Evolutionary conservation across 2,797 vertebrate genomes (phyloP), one percentile per base, ranked within the genome.

Genomic region (Muraenolepis orangiensis): DNA sequence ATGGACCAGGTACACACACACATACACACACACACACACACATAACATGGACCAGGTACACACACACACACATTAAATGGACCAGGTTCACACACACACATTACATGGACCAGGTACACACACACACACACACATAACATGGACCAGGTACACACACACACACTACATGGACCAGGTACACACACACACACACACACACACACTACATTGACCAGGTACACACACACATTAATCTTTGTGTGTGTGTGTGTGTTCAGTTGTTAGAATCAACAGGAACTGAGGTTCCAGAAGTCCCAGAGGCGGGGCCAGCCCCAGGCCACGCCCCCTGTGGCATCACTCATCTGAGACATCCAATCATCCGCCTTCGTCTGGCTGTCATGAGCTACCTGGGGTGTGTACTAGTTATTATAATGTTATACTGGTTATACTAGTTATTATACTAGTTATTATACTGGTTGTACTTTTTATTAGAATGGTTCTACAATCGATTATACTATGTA

Each of bases 281-380:
- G 57, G 57, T 12, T 10, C 6, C 1, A 10, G 6, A 80, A 77
- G 74, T 67, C 18, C 28, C 66, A 0, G 74, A 80, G 66, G 76
- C 30, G 31, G 80, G 46, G 74, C 76, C n/a, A 57, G 4, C 80
- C 78, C 18, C n/a, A 74, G 66, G 51, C 74, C 76, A 26, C 57
- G 7, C 79, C 78, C 70, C 40, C 32, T 74, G 78, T 72, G 83
- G 86, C 79, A 72, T 87, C 66, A 57, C 70, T 29, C 81, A 88
- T 72, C 84, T 94, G 34, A 85, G 69, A 31, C 91, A 91, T 51
- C 88, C 87, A 0, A 92, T 83, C 0, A 77, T 94, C 29, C 76
- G 91, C n/a, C 77, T 89, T 71, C 85, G 91, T 0, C 85, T 94
- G 26, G 80, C 84, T 0, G 78, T 93, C 82, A 93, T 94, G 92